Evolutionary conservation across 2,888 invertebrate genomes (phyloP), one percentile per base, ranked within the genome.

Genomic region (Omphaloscelis lunosa): DNA sequence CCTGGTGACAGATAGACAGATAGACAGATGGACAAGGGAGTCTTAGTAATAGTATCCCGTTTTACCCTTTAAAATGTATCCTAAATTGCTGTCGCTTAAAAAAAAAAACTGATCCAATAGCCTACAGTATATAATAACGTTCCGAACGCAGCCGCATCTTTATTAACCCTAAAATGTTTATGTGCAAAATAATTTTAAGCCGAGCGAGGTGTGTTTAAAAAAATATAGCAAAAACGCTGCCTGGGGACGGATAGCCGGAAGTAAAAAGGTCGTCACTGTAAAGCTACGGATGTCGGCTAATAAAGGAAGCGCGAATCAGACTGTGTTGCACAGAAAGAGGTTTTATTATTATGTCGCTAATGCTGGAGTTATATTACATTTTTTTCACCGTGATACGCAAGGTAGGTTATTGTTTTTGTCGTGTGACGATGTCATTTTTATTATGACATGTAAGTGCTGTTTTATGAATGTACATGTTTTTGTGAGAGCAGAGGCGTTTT

Each of bases 211-310:
- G 92, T 91, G 90, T 91, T 87, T 86, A 89, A 90, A 92, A 91
- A 89, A 90, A 88, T 89, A 87, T 85, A 82, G 86, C 86, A 87
- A 89, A 89, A 88, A 89, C 85, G 86, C 72, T 77, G 85, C 82
- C 82, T 73, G 74, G 87, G 87, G 90, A 85, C 87, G 92, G 91
- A 92, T 93, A 92, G 93, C 90, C 93, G 93, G 93, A 94, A 95
- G 95, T 95, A 96, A 96, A 95, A 95, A 94, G 93, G 94, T 93
- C 95, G 93, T 95, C 94, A 90, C 88, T 90, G 91, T 93, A 94
- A 95, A 95, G 90, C 94, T 92, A 90, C 92, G 93, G 80, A 82
- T 93, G 93, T 90, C 89, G 91, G 90, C 93, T 95, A 95, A 95
- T 95, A 95, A 95, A 95, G 94, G 93, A 93, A 93, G 90, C 90